phyloP scores from a whole-genome alignment of 2,113 vertebrate species.

The Rhynchomys soricoides region DNA sequence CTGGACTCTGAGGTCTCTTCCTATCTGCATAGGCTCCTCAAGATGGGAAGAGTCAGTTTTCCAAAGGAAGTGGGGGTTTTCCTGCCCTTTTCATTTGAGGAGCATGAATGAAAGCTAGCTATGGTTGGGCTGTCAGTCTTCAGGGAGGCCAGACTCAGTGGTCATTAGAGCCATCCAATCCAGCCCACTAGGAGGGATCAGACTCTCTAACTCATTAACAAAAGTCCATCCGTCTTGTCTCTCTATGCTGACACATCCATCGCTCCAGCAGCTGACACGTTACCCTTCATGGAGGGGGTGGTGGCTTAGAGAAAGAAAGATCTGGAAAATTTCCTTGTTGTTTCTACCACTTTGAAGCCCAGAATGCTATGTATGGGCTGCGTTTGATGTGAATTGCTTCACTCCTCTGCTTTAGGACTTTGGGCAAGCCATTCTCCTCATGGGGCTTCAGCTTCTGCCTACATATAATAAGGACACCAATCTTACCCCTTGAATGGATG shows the following conservation, averaged over 20 bases:
- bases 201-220: conserved; percentile 34
- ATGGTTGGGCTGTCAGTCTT: background rate
- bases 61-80: too few species aligned
- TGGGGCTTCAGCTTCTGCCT: too few species aligned
- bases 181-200: background rate
- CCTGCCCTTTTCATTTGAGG: background rate
- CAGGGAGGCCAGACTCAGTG: conserved; percentile 4
- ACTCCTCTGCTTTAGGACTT: background rate
- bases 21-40: background rate
- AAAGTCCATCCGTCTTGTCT: conserved; percentile 39
- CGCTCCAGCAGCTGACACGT: background rate
- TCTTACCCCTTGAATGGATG: rapidly evolving
- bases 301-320: background rate
- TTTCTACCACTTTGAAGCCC: background rate
- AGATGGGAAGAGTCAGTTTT: background rate
- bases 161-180: background rate
- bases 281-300: background rate
- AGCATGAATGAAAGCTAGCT: background rate
- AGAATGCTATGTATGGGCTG: rapidly evolving
- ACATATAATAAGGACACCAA: background rate
- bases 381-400: background rate
- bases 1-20: background rate
- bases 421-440: background rate
- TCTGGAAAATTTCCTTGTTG: background rate
- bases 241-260: background rate